These are phyloP conservation scores for Drosophila prostipennis DNA, from an alignment of 2,888 invertebrate species.

Conservation along the genomic window DNA sequence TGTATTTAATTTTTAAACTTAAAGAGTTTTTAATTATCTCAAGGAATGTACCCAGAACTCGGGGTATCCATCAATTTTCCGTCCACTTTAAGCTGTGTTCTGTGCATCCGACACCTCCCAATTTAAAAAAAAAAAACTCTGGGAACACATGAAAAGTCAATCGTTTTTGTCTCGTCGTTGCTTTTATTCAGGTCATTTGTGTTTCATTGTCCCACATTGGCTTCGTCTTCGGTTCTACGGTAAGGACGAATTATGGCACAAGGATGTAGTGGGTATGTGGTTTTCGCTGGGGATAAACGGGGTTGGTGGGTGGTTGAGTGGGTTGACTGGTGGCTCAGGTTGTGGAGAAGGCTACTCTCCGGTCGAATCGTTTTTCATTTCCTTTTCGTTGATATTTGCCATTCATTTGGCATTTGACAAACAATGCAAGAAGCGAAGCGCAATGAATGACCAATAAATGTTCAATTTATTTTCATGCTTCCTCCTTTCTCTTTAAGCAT, in stretches of 20 bases:
- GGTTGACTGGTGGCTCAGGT: conserved; percentile 6
- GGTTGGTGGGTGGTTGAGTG: background rate
- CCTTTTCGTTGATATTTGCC: conserved; percentile 60
- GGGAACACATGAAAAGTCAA: conserved; percentile 39
- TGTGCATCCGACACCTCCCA: background rate
- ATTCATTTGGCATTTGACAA: conserved; percentile 60
- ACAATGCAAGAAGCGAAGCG: conserved; percentile 47
- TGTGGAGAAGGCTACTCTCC: conserved; percentile 25
- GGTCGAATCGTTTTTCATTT: conserved; percentile 56
- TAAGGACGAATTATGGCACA: conserved; percentile 54
- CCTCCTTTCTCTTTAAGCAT: background rate
- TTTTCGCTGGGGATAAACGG: conserved; percentile 6
- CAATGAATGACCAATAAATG: conserved; percentile 61
- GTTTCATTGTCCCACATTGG: conserved; percentile 59
- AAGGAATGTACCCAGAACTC: background rate
- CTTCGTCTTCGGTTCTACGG: conserved; percentile 38
- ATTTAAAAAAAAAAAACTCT: background rate
- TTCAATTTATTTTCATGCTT: conserved; percentile 42
- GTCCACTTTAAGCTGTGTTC: background rate
- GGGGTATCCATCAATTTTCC: background rate
- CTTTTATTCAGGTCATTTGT: conserved; percentile 65
- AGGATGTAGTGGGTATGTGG: conserved; percentile 1
- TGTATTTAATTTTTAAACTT: background rate
- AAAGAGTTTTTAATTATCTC: background rate
- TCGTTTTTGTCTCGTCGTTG: conserved; percentile 49